A percentile compares a stretch with the other conserved stretches of the same genome.
phyloP scores from a whole-genome alignment of 2,888 invertebrate genomes.

The Aporophyla nigra region DNA sequence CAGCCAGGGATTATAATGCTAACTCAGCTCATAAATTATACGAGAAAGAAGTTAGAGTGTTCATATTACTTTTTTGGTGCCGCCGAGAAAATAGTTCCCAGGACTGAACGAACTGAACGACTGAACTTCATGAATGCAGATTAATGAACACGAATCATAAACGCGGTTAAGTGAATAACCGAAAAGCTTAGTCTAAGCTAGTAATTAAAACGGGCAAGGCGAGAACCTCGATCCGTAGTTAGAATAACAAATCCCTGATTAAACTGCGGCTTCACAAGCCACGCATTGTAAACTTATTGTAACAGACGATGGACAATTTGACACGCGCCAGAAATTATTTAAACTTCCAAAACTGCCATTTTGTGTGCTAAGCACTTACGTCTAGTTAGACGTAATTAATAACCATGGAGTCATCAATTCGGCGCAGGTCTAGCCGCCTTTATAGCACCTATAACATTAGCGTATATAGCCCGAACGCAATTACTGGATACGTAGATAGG shows the following conservation, averaged over 20 bases:
- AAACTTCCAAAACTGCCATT: constrained; percentile 38
- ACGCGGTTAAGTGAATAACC: constrained; percentile 66
- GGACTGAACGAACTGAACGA: too few species aligned
- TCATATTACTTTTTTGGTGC: constrained; percentile 49
- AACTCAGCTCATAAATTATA: constrained; percentile 68
- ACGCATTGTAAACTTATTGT: constrained; percentile 61
- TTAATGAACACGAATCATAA: constrained; percentile 62
- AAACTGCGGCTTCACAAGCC: constrained; percentile 69
- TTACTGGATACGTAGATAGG: constrained; percentile 37
- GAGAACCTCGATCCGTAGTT: constrained; percentile 66
- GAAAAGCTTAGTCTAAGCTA: constrained; percentile 63
- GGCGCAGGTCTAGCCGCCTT: constrained; percentile 20
- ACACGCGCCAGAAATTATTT: constrained; percentile 40
- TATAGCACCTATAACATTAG: constrained; percentile 42
- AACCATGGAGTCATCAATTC: constrained; percentile 43
- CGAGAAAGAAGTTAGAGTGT: constrained; percentile 44
- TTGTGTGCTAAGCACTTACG: constrained; percentile 19
- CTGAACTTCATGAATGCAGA: constrained; percentile 67
- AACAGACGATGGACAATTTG: constrained; percentile 37
- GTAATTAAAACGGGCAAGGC: constrained; percentile 56
- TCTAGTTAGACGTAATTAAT: constrained; percentile 49
- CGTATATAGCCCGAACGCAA: constrained; percentile 29
- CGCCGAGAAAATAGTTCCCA: constrained; percentile 36
- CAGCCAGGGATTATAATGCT: constrained; percentile 68
- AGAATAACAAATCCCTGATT: constrained; percentile 79